Conservation (phyloP, 1,140 invertebrate species). For the Formica selysi region DNA sequence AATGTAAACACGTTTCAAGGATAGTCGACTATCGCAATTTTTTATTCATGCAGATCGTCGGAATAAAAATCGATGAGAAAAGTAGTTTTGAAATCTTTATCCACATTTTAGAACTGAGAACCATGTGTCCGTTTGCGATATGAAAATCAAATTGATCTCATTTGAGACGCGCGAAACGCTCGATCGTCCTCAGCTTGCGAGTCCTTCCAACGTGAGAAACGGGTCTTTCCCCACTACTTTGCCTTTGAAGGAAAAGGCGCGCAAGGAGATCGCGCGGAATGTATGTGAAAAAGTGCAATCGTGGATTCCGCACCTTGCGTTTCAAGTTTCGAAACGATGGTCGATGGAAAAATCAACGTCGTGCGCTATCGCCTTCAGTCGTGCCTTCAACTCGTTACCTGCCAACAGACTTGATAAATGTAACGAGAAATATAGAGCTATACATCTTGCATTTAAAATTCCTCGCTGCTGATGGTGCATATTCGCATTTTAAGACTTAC, state of each 20-base stretch:
- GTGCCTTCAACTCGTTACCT: constrained; percentile 32
- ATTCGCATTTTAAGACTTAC: background rate
- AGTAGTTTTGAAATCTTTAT: no score
- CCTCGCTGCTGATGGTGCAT: background rate
- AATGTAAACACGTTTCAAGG: background rate
- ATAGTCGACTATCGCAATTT: background rate
- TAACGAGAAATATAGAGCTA: constrained; percentile 35
- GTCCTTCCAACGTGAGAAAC: constrained; percentile 52
- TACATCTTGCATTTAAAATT: constrained; percentile 26
- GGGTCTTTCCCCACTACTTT: constrained; percentile 59
- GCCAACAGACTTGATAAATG: constrained; percentile 44
- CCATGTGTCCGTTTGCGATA: no score
- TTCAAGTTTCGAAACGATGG: constrained; percentile 50
- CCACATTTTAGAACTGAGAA: no score
- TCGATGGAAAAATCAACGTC: constrained; percentile 64
- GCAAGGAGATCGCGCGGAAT: constrained; percentile 57
- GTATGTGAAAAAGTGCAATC: constrained; percentile 64
- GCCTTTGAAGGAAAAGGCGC: constrained; percentile 32
- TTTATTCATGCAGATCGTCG: background rate
- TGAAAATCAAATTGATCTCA: background rate
- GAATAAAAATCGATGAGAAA: background rate
- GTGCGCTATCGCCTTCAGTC: constrained; percentile 39
- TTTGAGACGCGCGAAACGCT: background rate
- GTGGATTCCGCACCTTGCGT: constrained; percentile 35
- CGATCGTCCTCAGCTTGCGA: constrained; percentile 43